Evolutionary conservation across 2,797 vertebrate species (phyloP), one percentile per base, ranked within the genome.

Genomic region (Myiotriccus ornatus): DNA sequence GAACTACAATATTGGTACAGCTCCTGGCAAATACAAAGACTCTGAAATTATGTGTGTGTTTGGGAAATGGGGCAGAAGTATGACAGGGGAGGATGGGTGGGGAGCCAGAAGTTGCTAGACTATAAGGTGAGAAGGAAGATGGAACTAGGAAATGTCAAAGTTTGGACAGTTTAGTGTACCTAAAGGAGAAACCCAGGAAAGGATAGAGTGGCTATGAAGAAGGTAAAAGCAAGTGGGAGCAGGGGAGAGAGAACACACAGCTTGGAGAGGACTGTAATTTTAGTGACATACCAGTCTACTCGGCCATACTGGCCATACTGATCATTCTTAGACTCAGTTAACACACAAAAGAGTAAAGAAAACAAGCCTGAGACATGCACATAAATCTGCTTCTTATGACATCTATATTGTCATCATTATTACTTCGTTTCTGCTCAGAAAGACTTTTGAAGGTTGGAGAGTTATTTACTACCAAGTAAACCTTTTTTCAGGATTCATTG

Each of bases 1-100:
- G 68, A 77, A 39, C 10, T 44, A 9, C 10, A 49, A 2, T 52
- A 60, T 24, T 14, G 6, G 6, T 39, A 52, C 6, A 56, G 9
- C 19, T 35, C 34, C 53, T 28, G 14, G 24, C 2, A 62, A 70
- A 62, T 12, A 8, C 9, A 30, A 49, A 50, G 10, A 8, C 9
- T 75, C 46, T 60, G 43, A n/a, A 74, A 10, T 25, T 37, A 18
- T 16, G 4, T 16, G 14, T 22, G 27, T 23, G 5, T 47, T 22
- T 81, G n/a, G 30, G 20, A 19, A 49, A 7, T 0, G 0, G 6
- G 14, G 44, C 7, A 27, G n/a, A 19, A 47, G 9, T 8, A 35
- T 34, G 12, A 34, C 18, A 27, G 18, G 9, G 24, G 24, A 67
- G n/a, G 44, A 49, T 1, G 7, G 18, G 14, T 20, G 34, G 25